phyloP scores from a whole-genome alignment of 2,888 invertebrate genomes.

The Dione vanillae region DNA sequence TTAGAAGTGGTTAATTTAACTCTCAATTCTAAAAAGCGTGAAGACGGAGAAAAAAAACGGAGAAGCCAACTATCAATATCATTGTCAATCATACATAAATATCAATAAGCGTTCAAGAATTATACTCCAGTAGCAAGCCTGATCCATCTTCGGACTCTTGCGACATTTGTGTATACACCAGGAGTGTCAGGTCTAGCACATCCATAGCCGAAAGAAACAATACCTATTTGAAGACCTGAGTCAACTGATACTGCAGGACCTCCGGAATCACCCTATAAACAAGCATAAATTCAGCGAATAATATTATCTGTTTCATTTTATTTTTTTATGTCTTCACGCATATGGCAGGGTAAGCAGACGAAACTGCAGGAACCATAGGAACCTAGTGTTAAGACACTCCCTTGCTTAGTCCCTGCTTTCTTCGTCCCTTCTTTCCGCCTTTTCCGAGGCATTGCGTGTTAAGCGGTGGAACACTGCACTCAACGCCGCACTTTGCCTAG shows the following conservation, averaged over 20 bases:
- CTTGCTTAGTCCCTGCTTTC: too few relatives aligned
- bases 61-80: background rate
- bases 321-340: background rate
- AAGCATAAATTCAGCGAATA: background rate
- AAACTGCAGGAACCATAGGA: too few relatives aligned
- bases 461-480: too few relatives aligned
- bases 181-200: slow-evolving; percentile 57
- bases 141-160: slow-evolving; percentile 53
- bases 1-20: too few relatives aligned
- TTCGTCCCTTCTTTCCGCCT: too few relatives aligned
- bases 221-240: slow-evolving; percentile 50
- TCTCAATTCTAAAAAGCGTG: background rate
- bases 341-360: background rate
- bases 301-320: too few relatives aligned
- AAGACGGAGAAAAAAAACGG: background rate
- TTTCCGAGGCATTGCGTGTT: too few relatives aligned
- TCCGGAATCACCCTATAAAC: slow-evolving; percentile 50
- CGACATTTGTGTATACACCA: slow-evolving; percentile 57
- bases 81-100: too few relatives aligned
- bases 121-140: slow-evolving; percentile 43
- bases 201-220: slow-evolving; percentile 58
- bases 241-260: slow-evolving; percentile 55
- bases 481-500: too few relatives aligned
- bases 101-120: background rate
- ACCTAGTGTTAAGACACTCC: too few relatives aligned